Base-by-base conservation (phyloP, 2,888 invertebrate species). In the Acanthococcus lagerstroemiae region DNA sequence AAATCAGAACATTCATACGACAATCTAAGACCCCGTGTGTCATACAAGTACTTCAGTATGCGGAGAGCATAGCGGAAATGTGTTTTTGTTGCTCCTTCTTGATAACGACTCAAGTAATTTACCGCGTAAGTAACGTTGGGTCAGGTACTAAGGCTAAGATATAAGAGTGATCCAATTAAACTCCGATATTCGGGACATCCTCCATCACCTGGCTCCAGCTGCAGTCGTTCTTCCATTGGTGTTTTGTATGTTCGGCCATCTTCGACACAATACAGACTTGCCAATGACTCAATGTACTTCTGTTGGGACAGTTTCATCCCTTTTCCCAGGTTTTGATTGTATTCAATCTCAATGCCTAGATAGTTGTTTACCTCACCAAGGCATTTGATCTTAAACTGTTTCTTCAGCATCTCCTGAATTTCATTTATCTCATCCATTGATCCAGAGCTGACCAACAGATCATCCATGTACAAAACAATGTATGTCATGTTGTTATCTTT, bases 121-220 rank as follows among this genome's bases (percentile, higher is more conserved):
- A 25, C n/a, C 6, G 50, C 17, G 22, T 26, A 55, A 27, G 30
- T 3, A 6, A 55, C 22, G 27, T 55, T 17, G 3, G 55, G 55
- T 7, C 55, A 27, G 27, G 55, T 55, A 15, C 27, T 21, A 17
- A 21, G n/a, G 19, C 30, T 55, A 17, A 55, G 15, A 55, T 55
- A 55, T 12, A 55, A 19, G n/a, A 55, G 27, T 9, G 26, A 25
- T 22, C 55, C 55, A 9, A 55, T 55, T 27, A 55, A 22, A 55
- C 27, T 55, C n/a, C 30, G 21, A 55, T 17, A 55, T 19, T 55
- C 6, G n/a, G n/a, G n/a, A n/a, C n/a, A n/a, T n/a, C n/a, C n/a
- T n/a, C n/a, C n/a, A n/a, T n/a, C n/a, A n/a, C 5, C 5, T 6
- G 6, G 7, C 21, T 9, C 9, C 21, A 54, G 24, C 15, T 25